These are phyloP conservation scores for Nipponia nippon DNA, from an alignment of 2,113 vertebrate species.

Conservation along the genomic window DNA sequence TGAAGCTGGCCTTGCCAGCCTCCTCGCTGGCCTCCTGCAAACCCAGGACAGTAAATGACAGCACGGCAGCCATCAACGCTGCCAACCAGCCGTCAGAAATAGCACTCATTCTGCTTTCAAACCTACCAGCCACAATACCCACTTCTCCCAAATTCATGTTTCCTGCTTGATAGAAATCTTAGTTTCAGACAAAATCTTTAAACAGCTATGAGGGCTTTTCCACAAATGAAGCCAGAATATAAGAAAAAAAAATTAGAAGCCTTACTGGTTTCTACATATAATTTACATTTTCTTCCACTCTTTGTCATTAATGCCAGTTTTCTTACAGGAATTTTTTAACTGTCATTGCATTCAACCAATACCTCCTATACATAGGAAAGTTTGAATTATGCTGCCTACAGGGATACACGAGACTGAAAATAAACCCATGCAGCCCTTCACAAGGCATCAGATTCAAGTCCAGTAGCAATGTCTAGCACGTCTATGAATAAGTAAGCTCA, in stretches of 20 bases:
- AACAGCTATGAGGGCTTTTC: neutral
- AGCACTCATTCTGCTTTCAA: neutral
- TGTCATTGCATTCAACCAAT: neutral
- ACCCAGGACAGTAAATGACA: neutral
- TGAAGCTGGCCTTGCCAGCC: neutral
- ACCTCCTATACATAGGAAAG: neutral
- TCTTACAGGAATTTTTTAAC: neutral
- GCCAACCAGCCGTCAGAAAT: neutral
- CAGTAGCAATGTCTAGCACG: neutral
- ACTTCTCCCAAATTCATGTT: neutral
- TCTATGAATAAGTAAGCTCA: neutral
- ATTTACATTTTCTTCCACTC: neutral
- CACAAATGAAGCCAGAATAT: neutral
- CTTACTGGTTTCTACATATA: neutral
- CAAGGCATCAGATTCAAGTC: neutral
- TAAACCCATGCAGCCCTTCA: neutral
- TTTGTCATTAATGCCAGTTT: neutral
- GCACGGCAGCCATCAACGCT: neutral
- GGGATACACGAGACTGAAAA: neutral
- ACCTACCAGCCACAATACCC: neutral
- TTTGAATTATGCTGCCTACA: neutral
- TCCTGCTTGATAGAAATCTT: neutral
- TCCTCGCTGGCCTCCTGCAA: neutral
- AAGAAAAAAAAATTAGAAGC: neutral
- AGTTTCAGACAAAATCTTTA: neutral